Conservation (phyloP, 2,797 vertebrate genomes). For the Sebastes kiyomatsui region DNA sequence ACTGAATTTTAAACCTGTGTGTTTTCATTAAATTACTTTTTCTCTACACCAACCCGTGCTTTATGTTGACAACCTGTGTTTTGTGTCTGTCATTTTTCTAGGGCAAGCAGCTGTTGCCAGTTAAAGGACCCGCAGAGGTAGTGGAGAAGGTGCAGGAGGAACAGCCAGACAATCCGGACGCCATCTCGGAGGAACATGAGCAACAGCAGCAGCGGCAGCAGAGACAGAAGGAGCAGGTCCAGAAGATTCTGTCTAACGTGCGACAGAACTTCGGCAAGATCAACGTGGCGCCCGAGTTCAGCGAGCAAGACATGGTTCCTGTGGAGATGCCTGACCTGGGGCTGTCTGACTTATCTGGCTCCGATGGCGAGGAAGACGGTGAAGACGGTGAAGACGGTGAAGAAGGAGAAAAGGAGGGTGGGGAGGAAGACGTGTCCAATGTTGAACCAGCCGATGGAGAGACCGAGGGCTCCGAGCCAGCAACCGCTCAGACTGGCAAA, state of each 20-base stretch:
- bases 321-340: conserved; percentile 89
- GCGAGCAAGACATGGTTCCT: conserved; percentile 90
- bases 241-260: conserved; percentile 86
- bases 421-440: conserved; percentile 20
- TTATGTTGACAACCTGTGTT: background rate
- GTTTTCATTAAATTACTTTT: fast-evolving
- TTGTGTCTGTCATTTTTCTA: conserved; percentile 18
- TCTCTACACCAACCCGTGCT: background rate
- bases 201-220: conserved; percentile 44
- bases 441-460: conserved; percentile 40
- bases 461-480: background rate
- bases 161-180: conserved; percentile 39
- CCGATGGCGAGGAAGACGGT: conserved; percentile 74
- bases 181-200: conserved; percentile 37
- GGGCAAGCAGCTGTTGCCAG: conserved; percentile 46
- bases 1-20: background rate
- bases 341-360: conserved; percentile 74
- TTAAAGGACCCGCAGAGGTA: conserved; percentile 28
- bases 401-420: conserved; percentile 36
- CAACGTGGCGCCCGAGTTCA: conserved; percentile 92
- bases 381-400: conserved; percentile 58
- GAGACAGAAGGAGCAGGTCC: conserved; percentile 75
- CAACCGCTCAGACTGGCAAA: conserved; percentile 31
- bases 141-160: conserved; percentile 52
- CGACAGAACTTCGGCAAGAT: conserved; percentile 96